phyloP scores from a whole-genome alignment of 2,888 invertebrate genomes.

The Herminia tarsipennalis region DNA sequence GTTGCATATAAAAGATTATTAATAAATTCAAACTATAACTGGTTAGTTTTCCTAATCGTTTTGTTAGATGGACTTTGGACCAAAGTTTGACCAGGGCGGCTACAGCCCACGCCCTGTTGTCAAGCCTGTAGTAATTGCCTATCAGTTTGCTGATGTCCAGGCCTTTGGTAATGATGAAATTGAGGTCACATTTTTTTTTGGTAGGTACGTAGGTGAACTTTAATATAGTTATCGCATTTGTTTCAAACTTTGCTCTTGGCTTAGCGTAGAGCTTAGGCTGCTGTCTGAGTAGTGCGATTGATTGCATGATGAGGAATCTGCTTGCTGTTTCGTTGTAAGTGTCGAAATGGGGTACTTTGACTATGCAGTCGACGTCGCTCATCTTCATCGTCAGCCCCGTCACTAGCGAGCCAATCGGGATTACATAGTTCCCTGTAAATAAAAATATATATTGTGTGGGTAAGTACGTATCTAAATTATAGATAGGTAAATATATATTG shows the following conservation, averaged over 20 bases:
- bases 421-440: conserved; percentile 1
- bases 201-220: conserved; percentile 3
- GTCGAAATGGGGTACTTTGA: background rate
- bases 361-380: conserved; percentile 8
- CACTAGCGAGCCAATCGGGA: background rate
- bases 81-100: conserved; percentile 8
- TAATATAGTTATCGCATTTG: background rate
- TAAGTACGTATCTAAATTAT: background rate
- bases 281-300: background rate
- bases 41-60: background rate
- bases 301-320: background rate
- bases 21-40: conserved; percentile 13
- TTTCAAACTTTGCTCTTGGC: background rate
- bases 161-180: background rate
- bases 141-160: conserved; percentile 4
- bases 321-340: background rate
- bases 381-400: conserved; percentile 5
- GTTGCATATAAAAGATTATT: conserved; percentile 34
- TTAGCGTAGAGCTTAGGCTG: conserved; percentile 3
- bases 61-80: background rate
- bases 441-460: too few species aligned
- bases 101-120: background rate
- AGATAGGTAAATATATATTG: background rate
- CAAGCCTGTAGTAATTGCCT: background rate
- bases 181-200: conserved; percentile 3